These are phyloP conservation scores for Chromobotia macracanthus DNA, from an alignment of 2,797 vertebrate species.

Conservation along the genomic window DNA sequence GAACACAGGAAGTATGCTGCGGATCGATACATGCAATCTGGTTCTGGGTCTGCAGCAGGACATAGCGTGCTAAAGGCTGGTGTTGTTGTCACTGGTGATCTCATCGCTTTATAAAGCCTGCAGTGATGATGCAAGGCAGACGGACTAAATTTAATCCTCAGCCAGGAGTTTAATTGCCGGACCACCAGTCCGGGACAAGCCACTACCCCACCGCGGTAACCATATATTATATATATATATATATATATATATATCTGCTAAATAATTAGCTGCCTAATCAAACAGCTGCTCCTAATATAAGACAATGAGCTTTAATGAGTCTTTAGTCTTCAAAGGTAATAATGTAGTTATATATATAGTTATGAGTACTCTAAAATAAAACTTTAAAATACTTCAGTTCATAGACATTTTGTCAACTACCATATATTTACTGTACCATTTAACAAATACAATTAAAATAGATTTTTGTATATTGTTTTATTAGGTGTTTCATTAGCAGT, in stretches of 20 bases:
- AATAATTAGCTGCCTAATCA: constrained; percentile 60
- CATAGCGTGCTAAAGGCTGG: constrained; percentile 69
- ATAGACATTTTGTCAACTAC: no score
- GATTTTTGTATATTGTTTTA: no score
- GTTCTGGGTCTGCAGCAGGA: constrained; percentile 65
- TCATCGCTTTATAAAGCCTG: constrained; percentile 82
- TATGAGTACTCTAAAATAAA: no score
- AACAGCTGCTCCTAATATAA: constrained; percentile 51
- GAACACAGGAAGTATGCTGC: constrained; percentile 73
- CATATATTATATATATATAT: no score
- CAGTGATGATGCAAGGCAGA: constrained; percentile 75
- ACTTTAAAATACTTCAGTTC: no score
- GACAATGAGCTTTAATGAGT: constrained; percentile 39
- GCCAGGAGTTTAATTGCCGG: constrained; percentile 76
- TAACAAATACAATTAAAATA: no score
- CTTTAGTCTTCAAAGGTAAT: constrained; percentile 4
- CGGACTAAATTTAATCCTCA: constrained; percentile 82
- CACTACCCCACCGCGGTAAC: constrained; percentile 62
- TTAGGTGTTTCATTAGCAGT: no score
- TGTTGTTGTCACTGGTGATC: constrained; percentile 80
- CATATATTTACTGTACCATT: no score
- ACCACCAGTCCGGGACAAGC: constrained; percentile 10
- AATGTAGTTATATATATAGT: no score
- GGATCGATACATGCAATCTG: constrained; percentile 82
- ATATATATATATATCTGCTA: no score